These are phyloP conservation scores for Ophiothrix spiculata DNA, from an alignment of 35 echinoderm and acorn worm genomes.

Conservation along the genomic window DNA sequence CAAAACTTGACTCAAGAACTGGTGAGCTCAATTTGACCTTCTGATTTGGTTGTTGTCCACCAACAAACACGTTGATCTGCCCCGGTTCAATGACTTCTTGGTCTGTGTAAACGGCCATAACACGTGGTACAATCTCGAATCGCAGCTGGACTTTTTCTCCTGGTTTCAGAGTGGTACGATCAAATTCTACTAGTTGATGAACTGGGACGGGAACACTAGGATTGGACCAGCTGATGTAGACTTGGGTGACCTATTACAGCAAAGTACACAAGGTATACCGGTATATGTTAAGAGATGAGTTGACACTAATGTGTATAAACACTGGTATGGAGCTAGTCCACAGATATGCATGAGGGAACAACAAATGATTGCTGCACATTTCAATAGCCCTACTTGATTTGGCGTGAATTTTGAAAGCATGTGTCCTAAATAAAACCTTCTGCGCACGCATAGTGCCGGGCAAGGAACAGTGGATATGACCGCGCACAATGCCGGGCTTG, in stretches of 20 bases:
- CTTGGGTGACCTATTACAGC: slow-evolving; percentile 86
- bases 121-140: slow-evolving; percentile 56
- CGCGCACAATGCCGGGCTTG: too few relatives aligned
- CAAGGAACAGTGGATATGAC: too few relatives aligned
- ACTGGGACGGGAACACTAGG: slow-evolving; percentile 54
- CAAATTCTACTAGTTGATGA: slow-evolving; percentile 66
- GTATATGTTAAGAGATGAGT: not conserved
- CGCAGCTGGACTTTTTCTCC: slow-evolving; percentile 11
- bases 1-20: slow-evolving; percentile 54
- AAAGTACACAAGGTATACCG: too few relatives aligned
- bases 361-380: too few relatives aligned
- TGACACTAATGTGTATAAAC: not conserved
- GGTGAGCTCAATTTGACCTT: slow-evolving; percentile 34
- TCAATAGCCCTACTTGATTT: too few relatives aligned
- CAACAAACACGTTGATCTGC: slow-evolving; percentile 62
- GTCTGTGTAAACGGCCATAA: slow-evolving; percentile 78
- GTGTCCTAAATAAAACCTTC: too few relatives aligned
- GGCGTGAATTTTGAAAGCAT: too few relatives aligned
- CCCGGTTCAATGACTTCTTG: slow-evolving; percentile 59
- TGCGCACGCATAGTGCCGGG: too few relatives aligned
- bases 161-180: slow-evolving; percentile 29
- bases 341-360: too few relatives aligned
- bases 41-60: slow-evolving; percentile 79
- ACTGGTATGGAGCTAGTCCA: not conserved
- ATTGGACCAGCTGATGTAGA: slow-evolving; percentile 79